Evolutionary conservation across 2,797 vertebrate species (phyloP).

Genomic region (Lophotriccus pileatus): DNA sequence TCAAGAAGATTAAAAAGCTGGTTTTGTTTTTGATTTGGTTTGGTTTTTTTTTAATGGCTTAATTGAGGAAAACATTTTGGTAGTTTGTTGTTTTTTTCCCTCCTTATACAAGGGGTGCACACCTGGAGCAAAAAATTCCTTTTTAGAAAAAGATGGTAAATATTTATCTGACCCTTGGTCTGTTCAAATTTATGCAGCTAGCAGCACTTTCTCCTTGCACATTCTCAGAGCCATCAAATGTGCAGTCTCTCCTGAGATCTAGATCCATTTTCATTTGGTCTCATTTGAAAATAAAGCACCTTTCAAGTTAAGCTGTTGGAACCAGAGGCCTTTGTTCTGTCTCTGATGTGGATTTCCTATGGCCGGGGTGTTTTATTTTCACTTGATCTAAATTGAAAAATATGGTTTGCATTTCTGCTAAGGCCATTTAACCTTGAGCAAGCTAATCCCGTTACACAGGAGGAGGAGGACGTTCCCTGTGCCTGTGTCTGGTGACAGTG

Average conservation of each 20-base stretch:
- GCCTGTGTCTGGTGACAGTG: not conserved
- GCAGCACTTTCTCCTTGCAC: not conserved
- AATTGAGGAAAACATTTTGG: not conserved
- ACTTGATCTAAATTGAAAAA: not conserved
- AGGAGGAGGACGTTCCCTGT: not conserved
- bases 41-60: not conserved
- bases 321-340: not conserved
- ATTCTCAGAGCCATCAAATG: not conserved
- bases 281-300: conserved; percentile 8
- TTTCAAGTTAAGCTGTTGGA: conserved; percentile 27
- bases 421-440: conserved; percentile 3
- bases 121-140: not conserved
- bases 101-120: not conserved
- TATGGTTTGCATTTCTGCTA: conserved; percentile 5
- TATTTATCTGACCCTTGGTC: not conserved
- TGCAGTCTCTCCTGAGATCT: not conserved
- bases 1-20: not conserved
- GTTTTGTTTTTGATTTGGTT: not conserved
- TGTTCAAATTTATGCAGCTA: not conserved
- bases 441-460: not conserved
- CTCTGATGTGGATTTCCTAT: not conserved
- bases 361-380: not conserved
- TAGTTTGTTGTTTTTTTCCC: rapidly evolving
- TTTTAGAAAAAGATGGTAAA: not conserved
- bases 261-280: conserved; percentile 4